Percentiles rank a stretch among this genome's conserved stretches.
Evolutionary conservation across 1,140 invertebrate genomes (phyloP).

Genomic region (Agrypnia vestita): DNA sequence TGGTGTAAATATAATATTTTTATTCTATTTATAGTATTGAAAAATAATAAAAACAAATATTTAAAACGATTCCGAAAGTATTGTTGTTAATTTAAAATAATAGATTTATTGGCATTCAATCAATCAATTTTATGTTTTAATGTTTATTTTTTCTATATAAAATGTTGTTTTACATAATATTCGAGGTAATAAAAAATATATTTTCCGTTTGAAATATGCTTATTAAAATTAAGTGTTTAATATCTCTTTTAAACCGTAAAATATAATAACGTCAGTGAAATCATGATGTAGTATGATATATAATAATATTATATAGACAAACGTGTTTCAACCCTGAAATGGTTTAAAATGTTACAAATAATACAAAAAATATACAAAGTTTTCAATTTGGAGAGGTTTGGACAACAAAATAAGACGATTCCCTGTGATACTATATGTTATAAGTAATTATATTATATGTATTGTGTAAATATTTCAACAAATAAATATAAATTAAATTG

Average conservation of each 20-base stretch:
- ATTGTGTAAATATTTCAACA: conserved; percentile 42
- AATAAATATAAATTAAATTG: conserved; percentile 20
- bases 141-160: neutral
- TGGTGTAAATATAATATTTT: conserved; percentile 29
- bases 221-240: conserved; percentile 20
- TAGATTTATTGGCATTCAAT: conserved; percentile 11
- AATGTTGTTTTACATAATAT: neutral
- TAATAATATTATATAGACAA: neutral
- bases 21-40: conserved; percentile 12
- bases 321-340: conserved; percentile 17
- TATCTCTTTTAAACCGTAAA: conserved; percentile 2
- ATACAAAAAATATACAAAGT: neutral
- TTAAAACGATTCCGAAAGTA: conserved; percentile 18
- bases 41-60: neutral
- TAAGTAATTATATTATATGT: conserved; percentile 39
- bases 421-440: conserved; percentile 42
- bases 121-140: neutral
- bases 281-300: neutral
- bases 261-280: neutral
- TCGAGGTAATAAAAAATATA: neutral
- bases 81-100: conserved; percentile 27
- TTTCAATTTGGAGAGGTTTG: conserved; percentile 10
- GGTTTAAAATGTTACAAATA: conserved; percentile 31
- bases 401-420: conserved; percentile 35
- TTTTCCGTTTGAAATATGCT: conserved; percentile 13